A percentile compares a stretch with the other conserved stretches of the same genome.
Evolutionary conservation across 2,113 vertebrate genomes (phyloP).

Genomic region (Genyomyrus donnyi): DNA sequence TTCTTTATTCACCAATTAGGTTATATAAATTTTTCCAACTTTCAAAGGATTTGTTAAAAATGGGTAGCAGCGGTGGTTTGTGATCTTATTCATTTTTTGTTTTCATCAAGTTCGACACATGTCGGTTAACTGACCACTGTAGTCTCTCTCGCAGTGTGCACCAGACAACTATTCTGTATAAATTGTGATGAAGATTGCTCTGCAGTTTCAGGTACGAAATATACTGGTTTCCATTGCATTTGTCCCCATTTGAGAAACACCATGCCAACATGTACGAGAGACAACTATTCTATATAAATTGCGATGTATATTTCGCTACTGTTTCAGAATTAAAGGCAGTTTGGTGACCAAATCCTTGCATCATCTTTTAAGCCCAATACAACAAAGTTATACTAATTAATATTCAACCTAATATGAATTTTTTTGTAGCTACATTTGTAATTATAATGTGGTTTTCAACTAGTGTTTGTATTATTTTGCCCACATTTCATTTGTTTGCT

Average conservation of each 20-base stretch:
- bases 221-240: neutral
- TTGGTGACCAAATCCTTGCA: neutral
- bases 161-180: neutral
- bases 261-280: neutral
- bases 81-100: neutral
- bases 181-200: neutral
- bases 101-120: neutral
- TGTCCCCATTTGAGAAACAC: neutral
- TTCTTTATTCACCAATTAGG: neutral
- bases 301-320: neutral
- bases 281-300: neutral
- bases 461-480: neutral
- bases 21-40: neutral
- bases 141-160: neutral
- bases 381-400: neutral
- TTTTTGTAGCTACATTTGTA: neutral
- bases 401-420: neutral
- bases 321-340: neutral
- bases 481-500: neutral
- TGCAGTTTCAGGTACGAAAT: neutral
- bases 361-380: neutral
- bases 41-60: neutral
- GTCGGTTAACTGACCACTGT: neutral
- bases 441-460: neutral
- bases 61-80: neutral